Conservation (phyloP, 2,113 vertebrate species). For the Dryoscopus gambensis region DNA sequence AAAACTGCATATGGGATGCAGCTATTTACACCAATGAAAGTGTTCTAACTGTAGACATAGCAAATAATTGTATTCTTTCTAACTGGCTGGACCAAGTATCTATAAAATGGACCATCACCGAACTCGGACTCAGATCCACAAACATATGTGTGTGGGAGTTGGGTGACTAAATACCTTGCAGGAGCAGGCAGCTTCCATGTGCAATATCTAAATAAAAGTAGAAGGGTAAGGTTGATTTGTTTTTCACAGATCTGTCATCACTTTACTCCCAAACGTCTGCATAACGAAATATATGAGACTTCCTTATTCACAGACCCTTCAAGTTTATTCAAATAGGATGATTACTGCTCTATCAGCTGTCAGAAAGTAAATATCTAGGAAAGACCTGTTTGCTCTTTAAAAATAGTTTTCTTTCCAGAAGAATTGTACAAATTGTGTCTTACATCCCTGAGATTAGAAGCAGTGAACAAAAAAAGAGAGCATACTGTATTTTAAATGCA, state of each 20-base stretch:
- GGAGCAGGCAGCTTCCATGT: not conserved
- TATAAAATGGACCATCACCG: not conserved
- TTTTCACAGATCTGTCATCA: constrained; percentile 41
- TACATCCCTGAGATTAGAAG: not conserved
- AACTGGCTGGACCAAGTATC: not conserved
- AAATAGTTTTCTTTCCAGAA: not conserved
- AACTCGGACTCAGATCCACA: not conserved
- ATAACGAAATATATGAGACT: not conserved
- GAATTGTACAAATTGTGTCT: not conserved
- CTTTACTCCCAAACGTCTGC: not conserved
- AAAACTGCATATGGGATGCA: not conserved
- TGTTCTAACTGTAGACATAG: not conserved
- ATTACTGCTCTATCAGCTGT: constrained; percentile 33
- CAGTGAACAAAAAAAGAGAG: not conserved
- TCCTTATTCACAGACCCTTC: constrained; percentile 22
- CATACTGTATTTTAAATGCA: constrained; percentile 17
- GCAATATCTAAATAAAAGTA: constrained; percentile 1
- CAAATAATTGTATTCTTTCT: not conserved
- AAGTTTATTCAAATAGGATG: constrained; percentile 34
- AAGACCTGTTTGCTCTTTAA: not conserved
- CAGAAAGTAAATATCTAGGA: not conserved
- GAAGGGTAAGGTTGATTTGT: constrained; percentile 22
- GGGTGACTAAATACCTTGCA: not conserved
- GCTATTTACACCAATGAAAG: not conserved
- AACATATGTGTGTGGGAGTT: not conserved